Evolutionary conservation across 2,797 vertebrate species (phyloP).

Genomic region (Agapornis canus): DNA sequence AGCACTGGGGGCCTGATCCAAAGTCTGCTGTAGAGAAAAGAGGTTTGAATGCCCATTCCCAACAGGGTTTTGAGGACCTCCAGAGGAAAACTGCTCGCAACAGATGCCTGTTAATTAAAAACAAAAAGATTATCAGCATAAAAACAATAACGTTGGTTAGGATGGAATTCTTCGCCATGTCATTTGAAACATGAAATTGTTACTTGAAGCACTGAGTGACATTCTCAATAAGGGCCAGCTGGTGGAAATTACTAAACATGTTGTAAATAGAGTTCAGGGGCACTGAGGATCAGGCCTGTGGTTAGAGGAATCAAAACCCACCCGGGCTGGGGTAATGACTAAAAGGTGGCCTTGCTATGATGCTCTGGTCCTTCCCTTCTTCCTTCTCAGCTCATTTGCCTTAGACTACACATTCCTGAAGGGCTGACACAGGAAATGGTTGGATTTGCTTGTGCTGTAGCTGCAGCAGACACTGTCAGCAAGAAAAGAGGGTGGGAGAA

Average conservation of each 20-base stretch:
- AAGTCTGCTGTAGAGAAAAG: slow-evolving; percentile 8
- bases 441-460: not conserved
- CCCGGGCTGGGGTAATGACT: slow-evolving; percentile 20
- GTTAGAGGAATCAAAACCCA: slow-evolving; percentile 49
- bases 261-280: slow-evolving; percentile 54
- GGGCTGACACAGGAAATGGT: not conserved
- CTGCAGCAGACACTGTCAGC: not conserved
- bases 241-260: slow-evolving; percentile 37
- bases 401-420: not conserved
- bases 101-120: slow-evolving; percentile 62
- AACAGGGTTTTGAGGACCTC: slow-evolving; percentile 16
- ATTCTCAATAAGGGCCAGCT: slow-evolving; percentile 37
- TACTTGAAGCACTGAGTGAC: slow-evolving; percentile 57
- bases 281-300: slow-evolving; percentile 5
- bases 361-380: not conserved
- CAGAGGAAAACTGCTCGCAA: slow-evolving; percentile 29
- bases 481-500: not conserved
- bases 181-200: slow-evolving; percentile 60
- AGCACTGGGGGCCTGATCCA: not conserved
- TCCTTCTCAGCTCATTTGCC: not conserved
- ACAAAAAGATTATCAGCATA: slow-evolving; percentile 52
- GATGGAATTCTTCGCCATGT: slow-evolving; percentile 17
- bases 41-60: not conserved
- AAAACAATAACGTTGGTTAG: slow-evolving; percentile 48
- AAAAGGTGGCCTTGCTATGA: slow-evolving; percentile 3